Evolutionary conservation across 1,140 invertebrate species (phyloP).

Genomic region (Solen grandis): DNA sequence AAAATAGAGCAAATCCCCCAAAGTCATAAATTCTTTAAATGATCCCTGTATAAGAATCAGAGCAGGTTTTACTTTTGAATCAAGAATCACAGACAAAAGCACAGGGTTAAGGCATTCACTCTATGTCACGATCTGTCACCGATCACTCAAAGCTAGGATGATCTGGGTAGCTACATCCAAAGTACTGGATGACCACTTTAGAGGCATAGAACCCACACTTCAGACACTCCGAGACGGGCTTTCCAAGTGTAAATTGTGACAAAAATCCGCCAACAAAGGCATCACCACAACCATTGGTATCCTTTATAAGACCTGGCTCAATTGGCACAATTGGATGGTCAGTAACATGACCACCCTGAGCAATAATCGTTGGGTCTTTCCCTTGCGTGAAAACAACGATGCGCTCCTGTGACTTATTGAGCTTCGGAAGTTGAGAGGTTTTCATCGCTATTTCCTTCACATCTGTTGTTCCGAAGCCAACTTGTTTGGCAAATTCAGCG

Average conservation of each 20-base stretch:
- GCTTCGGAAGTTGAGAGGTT: conserved; percentile 88
- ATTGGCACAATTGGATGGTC: conserved; percentile 68
- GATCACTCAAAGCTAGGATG: conserved; percentile 69
- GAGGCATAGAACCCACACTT: conserved; percentile 86
- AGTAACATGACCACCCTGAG: conserved; percentile 79
- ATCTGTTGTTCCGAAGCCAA: conserved; percentile 87
- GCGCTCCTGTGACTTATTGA: conserved; percentile 84
- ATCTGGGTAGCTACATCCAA: conserved; percentile 75
- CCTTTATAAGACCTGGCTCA: conserved; percentile 80
- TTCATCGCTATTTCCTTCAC: conserved; percentile 92
- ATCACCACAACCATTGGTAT: conserved; percentile 99
- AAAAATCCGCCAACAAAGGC: conserved; percentile 98
- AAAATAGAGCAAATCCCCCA: no score
- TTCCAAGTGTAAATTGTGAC: conserved; percentile 91
- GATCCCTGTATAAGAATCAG: no score
- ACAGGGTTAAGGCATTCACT: no score
- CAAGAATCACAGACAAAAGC: no score
- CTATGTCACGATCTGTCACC: no score
- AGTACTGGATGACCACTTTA: conserved; percentile 77
- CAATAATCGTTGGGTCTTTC: conserved; percentile 91
- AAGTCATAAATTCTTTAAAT: no score
- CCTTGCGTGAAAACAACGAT: conserved; percentile 97
- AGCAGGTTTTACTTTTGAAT: no score
- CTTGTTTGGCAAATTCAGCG: conserved; percentile 88
- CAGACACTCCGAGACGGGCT: conserved; percentile 89